Percentiles rank a stretch among this genome's conserved stretches.
phyloP scores from a whole-genome alignment of 1,140 invertebrate species.

The Pogonognathellus flavescens region DNA sequence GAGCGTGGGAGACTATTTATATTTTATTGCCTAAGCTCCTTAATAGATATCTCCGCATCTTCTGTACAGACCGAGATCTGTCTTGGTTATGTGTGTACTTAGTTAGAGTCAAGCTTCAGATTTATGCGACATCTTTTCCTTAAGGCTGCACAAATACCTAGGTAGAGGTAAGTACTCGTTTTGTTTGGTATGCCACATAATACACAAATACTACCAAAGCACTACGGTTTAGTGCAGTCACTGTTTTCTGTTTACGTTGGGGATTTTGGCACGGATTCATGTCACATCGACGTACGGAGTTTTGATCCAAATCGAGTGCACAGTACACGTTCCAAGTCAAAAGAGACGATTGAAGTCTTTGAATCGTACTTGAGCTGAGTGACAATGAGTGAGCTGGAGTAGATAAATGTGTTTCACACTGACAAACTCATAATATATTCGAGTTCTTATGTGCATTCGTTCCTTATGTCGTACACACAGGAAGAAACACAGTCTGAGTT shows the following conservation, averaged over 20 bases:
- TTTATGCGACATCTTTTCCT: background rate
- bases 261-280: constrained; percentile 49
- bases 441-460: constrained; percentile 16
- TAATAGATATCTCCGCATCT: constrained; percentile 13
- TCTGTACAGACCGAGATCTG: background rate
- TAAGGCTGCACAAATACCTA: background rate
- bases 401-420: constrained; percentile 46
- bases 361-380: constrained; percentile 24
- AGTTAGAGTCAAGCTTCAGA: background rate
- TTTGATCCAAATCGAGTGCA: constrained; percentile 36
- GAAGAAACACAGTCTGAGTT: background rate
- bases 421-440: constrained; percentile 49
- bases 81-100: background rate
- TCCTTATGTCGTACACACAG: background rate
- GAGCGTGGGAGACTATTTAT: constrained; percentile 43
- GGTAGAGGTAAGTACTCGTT: background rate
- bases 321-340: background rate
- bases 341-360: constrained; percentile 30
- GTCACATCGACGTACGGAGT: constrained; percentile 19
- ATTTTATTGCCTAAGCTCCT: constrained; percentile 17
- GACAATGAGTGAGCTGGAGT: constrained; percentile 44
- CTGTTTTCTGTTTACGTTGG: constrained; percentile 19
- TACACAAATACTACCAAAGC: background rate
- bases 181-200: constrained; percentile 41
- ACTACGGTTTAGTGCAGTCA: constrained; percentile 4